Evolutionary conservation across 2,888 invertebrate genomes (phyloP).

Genomic region (Tridacna crocea): DNA sequence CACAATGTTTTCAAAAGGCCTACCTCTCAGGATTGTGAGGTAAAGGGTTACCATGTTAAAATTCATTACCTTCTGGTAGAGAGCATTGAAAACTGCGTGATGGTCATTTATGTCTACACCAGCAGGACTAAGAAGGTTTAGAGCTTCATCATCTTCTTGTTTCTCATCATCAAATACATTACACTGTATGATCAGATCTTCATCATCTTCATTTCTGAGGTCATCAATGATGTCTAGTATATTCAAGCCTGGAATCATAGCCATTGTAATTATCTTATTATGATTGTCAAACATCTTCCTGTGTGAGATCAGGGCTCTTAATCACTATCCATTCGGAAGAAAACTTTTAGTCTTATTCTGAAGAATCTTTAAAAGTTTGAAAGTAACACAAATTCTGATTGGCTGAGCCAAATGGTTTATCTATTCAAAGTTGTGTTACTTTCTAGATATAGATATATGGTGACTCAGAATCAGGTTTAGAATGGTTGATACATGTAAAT

Average conservation of each 20-base stretch:
- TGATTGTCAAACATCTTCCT: too few species aligned
- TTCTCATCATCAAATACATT: slow-evolving; percentile 98
- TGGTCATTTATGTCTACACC: slow-evolving; percentile 95
- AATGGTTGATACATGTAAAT: too few species aligned
- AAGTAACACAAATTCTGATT: too few species aligned
- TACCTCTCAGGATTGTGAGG: neutral
- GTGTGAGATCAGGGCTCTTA: too few species aligned
- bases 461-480: too few species aligned
- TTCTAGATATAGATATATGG: too few species aligned
- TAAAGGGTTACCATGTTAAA: slow-evolving; percentile 38
- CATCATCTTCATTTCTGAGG: slow-evolving; percentile 78
- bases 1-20: neutral
- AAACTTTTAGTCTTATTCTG: too few species aligned
- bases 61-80: slow-evolving; percentile 91
- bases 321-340: neutral
- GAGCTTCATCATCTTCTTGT: slow-evolving; percentile 95
- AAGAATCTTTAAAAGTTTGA: too few species aligned
- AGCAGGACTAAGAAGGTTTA: slow-evolving; percentile 86
- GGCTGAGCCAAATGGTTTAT: too few species aligned
- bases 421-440: too few species aligned
- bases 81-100: slow-evolving; percentile 96
- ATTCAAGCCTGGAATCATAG: slow-evolving; percentile 90
- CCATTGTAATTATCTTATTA: too few species aligned
- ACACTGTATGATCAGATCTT: slow-evolving; percentile 89
- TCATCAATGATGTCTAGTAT: slow-evolving; percentile 89